These are phyloP conservation scores for Acanthoscelides obtectus DNA, from an alignment of 2,888 invertebrate species.

Conservation along the genomic window DNA sequence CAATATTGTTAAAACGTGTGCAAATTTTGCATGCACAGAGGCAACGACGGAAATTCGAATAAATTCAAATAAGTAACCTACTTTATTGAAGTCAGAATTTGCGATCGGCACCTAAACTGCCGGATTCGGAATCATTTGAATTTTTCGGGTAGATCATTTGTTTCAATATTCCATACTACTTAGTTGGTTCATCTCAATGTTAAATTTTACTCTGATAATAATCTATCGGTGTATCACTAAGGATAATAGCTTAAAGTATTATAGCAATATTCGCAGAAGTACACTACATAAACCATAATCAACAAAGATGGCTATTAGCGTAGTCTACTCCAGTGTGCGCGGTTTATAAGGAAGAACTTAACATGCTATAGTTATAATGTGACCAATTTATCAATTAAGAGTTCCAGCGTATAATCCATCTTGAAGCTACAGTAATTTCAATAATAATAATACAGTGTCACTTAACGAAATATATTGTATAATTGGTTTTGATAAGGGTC, in stretches of 20 bases:
- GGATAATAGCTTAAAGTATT: neutral
- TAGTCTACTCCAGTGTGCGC: neutral
- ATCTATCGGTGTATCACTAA: too few species aligned
- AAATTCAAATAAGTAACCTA: too few species aligned
- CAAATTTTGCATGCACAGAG: too few species aligned
- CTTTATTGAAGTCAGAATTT: too few species aligned
- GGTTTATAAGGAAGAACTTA: slow-evolving; percentile 18
- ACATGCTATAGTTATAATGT: slow-evolving; percentile 29
- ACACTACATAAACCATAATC: neutral
- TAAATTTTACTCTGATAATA: too few species aligned
- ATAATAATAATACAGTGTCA: slow-evolving; percentile 46
- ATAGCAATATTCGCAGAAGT: neutral
- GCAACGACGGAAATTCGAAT: too few species aligned
- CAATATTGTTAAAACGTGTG: too few species aligned
- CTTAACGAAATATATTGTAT: slow-evolving; percentile 47
- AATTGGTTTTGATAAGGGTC: slow-evolving; percentile 50
- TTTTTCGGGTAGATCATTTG: too few species aligned
- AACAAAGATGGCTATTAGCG: neutral
- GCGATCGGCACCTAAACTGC: too few species aligned
- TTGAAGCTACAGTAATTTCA: slow-evolving; percentile 45
- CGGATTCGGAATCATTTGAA: too few species aligned
- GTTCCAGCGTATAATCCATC: slow-evolving; percentile 40
- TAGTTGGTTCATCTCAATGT: too few species aligned
- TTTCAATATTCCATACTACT: too few species aligned
- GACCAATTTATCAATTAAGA: slow-evolving; percentile 48